These are phyloP conservation scores for Cecidostiba fungosa DNA, from an alignment of 2,888 invertebrate species.

Conservation along the genomic window DNA sequence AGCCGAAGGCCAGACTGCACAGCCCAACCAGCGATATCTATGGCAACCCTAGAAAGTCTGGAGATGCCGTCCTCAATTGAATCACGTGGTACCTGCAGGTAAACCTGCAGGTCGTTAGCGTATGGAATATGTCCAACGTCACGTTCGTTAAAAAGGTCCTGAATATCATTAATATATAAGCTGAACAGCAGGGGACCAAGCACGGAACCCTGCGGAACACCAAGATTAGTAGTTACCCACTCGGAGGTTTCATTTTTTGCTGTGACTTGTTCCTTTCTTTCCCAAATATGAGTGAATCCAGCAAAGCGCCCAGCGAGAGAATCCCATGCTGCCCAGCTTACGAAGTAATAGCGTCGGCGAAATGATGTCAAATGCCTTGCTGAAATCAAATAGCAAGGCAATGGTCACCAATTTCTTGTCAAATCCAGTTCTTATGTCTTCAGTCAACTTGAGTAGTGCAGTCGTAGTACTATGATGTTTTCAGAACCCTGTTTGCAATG, in stretches of 20 bases:
- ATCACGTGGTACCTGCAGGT: neutral
- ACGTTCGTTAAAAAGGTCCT: neutral
- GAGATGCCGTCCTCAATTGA: neutral
- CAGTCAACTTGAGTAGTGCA: neutral
- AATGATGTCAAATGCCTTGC: neutral
- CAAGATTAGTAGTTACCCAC: conserved; percentile 10
- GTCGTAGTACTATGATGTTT: neutral
- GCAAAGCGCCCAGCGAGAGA: no score
- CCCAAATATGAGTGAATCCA: no score
- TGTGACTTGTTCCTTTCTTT: neutral
- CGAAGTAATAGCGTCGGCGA: neutral
- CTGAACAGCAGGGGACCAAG: conserved; percentile 7
- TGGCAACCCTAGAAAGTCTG: neutral
- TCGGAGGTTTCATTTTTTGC: neutral
- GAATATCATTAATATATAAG: conserved; percentile 7
- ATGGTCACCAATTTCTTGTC: neutral
- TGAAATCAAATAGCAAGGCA: neutral
- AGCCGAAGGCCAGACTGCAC: neutral
- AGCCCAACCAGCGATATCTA: neutral
- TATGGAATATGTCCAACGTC: neutral
- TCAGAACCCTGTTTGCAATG: neutral
- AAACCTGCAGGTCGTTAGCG: neutral
- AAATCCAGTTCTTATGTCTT: neutral
- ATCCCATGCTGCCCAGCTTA: neutral
- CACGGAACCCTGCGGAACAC: conserved; percentile 1